Percentiles rank a stretch among this genome's conserved stretches.
Evolutionary conservation across 2,888 invertebrate species (phyloP).

Genomic region (Meta bourneti): DNA sequence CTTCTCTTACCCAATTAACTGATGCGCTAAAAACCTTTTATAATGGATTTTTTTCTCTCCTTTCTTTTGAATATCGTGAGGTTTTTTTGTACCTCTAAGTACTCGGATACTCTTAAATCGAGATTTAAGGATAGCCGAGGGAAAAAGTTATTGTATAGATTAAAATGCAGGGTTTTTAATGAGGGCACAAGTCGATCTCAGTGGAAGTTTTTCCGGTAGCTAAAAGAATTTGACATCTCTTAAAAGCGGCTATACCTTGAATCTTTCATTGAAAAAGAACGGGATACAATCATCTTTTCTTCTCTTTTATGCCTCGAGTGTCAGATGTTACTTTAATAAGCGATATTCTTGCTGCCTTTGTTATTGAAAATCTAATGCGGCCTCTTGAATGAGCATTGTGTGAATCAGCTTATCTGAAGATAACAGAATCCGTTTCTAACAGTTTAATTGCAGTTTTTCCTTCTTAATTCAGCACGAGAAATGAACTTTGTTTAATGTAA

Average conservation of each 20-base stretch:
- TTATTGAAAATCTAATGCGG: not conserved
- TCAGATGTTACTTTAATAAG: not conserved
- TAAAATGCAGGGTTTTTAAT: not conserved
- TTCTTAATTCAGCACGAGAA: too few relatives aligned
- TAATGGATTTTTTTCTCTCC: not conserved
- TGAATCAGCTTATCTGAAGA: not conserved
- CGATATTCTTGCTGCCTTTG: not conserved
- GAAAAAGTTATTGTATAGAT: slow-evolving; percentile 1
- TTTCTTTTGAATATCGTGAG: not conserved
- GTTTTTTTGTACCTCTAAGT: not conserved
- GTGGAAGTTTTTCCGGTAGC: not conserved
- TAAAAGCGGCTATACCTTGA: not conserved
- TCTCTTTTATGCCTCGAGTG: not conserved
- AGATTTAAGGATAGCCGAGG: not conserved
- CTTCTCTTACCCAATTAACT: slow-evolving; percentile 2
- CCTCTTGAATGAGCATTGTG: not conserved
- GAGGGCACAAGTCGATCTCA: not conserved
- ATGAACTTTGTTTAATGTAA: too few relatives aligned
- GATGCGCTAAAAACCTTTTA: not conserved
- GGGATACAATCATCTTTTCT: not conserved
- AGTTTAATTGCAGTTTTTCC: not conserved
- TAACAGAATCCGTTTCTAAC: not conserved
- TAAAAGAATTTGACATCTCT: not conserved
- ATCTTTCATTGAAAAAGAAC: not conserved
- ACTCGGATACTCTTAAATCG: not conserved